Evolutionary conservation across 2,113 vertebrate genomes (phyloP), one percentile per base, ranked within the genome.

Genomic region (Poecilia latipinna): DNA sequence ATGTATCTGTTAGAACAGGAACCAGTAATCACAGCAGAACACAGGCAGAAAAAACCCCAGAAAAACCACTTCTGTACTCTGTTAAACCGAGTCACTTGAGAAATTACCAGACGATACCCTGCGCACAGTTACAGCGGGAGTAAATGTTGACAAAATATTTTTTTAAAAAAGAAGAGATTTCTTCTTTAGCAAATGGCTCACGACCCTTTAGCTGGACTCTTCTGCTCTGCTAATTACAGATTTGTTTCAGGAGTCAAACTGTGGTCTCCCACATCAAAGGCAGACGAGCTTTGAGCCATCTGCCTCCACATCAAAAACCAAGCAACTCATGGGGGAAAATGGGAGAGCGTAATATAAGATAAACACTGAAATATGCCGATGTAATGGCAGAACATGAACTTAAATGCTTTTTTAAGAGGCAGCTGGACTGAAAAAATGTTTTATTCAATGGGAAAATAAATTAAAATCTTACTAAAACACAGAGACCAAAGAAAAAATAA

Each of bases 61-160:
- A 77, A 85, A 80, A 88, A 70, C 15, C 69, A 70, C 22, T 57
- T 57, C 22, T 70, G 35, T 68, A 68, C 54, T 62, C n/a, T 42
- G 28, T 86, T 77, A 82, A 83, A 85, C 70, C 31, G 65, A 62
- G 4, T 70, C 71, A 83, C 37, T n/a, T 66, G 35, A 73, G 64
- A 61, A 66, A 83, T 87, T 78, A 82, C 77, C 78, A 60, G 54
- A 90, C 73, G 75, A 89, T 65, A 70, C 82, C 37, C 77, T 80
- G 83, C 78, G 78, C 60, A 85, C 80, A 70, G 84, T 75, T 83
- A 84, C 66, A 69, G 71, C 82, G 72, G 75, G 0, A 4, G 66
- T 65, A 80, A 68, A 61, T 67, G 54, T 12, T 73, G n/a, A 72
- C 28, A 64, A 57, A 35, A n/a, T 12, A 37, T 37, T 0, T 29